Evolutionary conservation across 92 coral and sea anemone species (phyloP), one percentile per base, ranked within the genome.

Genomic region (Actinernus sp.): DNA sequence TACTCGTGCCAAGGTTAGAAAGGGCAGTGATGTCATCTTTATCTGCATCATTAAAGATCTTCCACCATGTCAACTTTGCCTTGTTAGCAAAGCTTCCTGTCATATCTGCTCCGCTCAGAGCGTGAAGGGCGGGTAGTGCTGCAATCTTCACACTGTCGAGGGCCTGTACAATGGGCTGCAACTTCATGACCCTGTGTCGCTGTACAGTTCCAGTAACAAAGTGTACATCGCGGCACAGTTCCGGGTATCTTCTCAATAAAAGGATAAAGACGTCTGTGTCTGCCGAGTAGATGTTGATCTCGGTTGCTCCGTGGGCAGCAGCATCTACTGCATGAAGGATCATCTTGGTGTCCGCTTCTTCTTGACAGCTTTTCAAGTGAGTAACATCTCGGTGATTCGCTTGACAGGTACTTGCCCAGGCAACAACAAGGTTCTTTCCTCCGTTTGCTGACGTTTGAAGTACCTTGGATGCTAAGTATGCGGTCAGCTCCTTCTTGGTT

Each of bases 121-220:
- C 73, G 7, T 80, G 79, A 51, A 70, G 68, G 1, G 45, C 73
- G 8, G 78, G 73, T 53, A 79, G 13, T 2, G 72, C 78, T 61
- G 65, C 58, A 27, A 64, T n/a, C 23, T 59, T 77, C 2, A 16
- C 49, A 13, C 31, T 23, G 33, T 76, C 63, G 23, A 78, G 72
- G 48, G 68, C 72, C 33, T 43, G 33, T 1, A 52, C 61, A 49
- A 62, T 55, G 31, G 67, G 63, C 10, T 61, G 37, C 49, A 79
- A 25, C 27, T 8, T 63, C 4, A 79, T 70, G 17, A 8, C 27
- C 20, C 73, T 16, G 61, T 33, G 73, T 22, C 68, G 34, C 31
- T 61, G 66, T 0, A 61, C 68, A 28, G 57, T 64, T n/a, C 80
- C 87, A 63, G 85, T 78, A 0, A 78, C 71, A 68, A 78, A 68